Evolutionary conservation across 2,113 vertebrate species (phyloP).

Genomic region (Cyrtonyx montezumae): DNA sequence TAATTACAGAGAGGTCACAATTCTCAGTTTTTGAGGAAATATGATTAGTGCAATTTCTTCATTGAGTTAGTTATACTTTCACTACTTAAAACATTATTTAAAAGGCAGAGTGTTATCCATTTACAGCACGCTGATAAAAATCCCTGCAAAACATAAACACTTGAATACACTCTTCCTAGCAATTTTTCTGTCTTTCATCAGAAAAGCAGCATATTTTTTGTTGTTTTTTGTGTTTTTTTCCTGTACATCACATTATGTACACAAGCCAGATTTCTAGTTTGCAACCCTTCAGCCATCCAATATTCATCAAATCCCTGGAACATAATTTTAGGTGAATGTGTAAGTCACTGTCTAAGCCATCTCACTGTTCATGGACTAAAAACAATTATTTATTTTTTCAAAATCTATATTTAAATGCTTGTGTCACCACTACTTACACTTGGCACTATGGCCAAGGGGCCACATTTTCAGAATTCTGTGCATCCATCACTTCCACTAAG

Average conservation of each 20-base stretch:
- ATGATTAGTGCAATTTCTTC: constrained; percentile 37
- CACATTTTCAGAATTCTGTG: not conserved
- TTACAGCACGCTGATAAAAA: constrained; percentile 37
- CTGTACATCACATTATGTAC: not conserved
- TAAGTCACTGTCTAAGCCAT: not conserved
- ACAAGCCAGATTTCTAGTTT: not conserved
- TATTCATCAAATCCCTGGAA: not conserved
- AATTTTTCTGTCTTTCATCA: constrained; percentile 59
- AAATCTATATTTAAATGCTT: not conserved
- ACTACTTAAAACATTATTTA: constrained; percentile 16
- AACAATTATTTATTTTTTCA: not conserved
- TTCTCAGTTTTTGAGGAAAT: not conserved
- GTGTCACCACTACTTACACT: not conserved
- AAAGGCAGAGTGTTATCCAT: not conserved
- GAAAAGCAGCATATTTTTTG: not conserved
- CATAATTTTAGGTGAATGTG: not conserved
- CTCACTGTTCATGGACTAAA: not conserved
- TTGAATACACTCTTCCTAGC: constrained; percentile 69
- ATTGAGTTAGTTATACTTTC: not conserved
- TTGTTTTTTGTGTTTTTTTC: not conserved
- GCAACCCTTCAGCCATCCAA: not conserved
- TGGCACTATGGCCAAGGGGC: not conserved
- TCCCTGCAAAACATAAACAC: constrained; percentile 13
- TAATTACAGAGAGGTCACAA: not conserved
- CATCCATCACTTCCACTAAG: not conserved